A percentile compares a stretch with the other conserved stretches of the same genome.
Evolutionary conservation across 2,113 vertebrate genomes (phyloP).

Genomic region (Recurvirostra avosetta): DNA sequence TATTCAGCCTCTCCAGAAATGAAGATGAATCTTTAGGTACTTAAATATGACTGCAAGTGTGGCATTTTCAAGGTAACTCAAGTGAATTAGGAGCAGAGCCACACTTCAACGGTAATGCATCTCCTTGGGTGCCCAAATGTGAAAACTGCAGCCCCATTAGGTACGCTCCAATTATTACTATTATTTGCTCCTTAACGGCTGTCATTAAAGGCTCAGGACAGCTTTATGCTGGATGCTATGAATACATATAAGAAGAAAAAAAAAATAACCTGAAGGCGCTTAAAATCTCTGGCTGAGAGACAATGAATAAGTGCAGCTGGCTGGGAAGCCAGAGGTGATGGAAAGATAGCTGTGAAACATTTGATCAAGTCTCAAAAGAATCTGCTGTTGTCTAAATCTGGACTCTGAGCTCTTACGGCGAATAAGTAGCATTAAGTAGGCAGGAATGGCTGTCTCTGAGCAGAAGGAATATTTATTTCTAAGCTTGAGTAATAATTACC

Average conservation of each 20-base stretch:
- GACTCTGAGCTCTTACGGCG: neutral
- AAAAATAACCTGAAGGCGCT: neutral
- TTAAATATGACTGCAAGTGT: neutral
- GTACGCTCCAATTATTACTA: neutral
- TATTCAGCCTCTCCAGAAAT: neutral
- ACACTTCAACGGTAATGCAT: neutral
- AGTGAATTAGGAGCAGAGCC: neutral
- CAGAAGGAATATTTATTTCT: conserved; percentile 29
- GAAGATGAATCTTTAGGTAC: neutral
- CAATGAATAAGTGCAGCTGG: neutral
- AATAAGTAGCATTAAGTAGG: conserved; percentile 2
- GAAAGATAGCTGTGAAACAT: neutral
- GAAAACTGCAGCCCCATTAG: neutral
- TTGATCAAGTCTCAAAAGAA: neutral
- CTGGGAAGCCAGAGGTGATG: neutral
- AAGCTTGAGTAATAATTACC: conserved; percentile 19
- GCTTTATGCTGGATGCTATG: neutral
- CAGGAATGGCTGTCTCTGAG: neutral
- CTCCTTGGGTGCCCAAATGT: neutral
- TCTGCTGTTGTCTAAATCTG: conserved; percentile 6
- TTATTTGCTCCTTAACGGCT: conserved; percentile 23
- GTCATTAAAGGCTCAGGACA: neutral
- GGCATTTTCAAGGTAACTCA: neutral
- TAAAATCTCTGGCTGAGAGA: neutral
- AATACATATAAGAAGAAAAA: neutral